phyloP scores from a whole-genome alignment of 1,140 invertebrate genomes.

The Trachelipus rathkii region DNA sequence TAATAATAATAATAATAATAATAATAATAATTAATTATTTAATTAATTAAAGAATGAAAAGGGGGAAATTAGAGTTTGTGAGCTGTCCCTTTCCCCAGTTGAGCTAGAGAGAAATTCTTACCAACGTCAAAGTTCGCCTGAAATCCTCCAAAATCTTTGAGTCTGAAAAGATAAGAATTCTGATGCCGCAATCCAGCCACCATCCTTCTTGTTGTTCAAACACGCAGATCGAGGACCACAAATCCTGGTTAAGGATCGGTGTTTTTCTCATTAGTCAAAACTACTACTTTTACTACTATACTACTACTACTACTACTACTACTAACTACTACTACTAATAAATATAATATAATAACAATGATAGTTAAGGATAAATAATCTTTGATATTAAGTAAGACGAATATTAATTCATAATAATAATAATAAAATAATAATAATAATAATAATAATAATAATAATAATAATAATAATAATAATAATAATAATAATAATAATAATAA shows the following conservation, averaged over 20 bases:
- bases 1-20: too few relatives aligned
- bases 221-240: slow-evolving; percentile 17
- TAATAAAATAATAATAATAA: not conserved
- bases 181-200: slow-evolving; percentile 23
- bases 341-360: not conserved
- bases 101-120: not conserved
- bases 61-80: too few relatives aligned
- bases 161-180: slow-evolving; percentile 23
- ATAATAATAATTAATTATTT: too few relatives aligned
- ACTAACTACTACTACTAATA: not conserved
- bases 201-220: slow-evolving; percentile 31
- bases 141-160: slow-evolving; percentile 26
- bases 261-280: not conserved
- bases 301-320: not conserved
- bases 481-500: too few relatives aligned
- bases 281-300: not conserved
- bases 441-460: too few relatives aligned
- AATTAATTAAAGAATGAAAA: too few relatives aligned
- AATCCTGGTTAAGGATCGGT: not conserved
- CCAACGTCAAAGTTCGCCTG: slow-evolving; percentile 24
- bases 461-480: too few relatives aligned
- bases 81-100: too few relatives aligned
- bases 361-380: not conserved
- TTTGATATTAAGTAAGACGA: too few relatives aligned
- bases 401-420: not conserved